Conservation (phyloP, 2,797 vertebrate genomes). For the Lepilemur septentrionalis region DNA sequence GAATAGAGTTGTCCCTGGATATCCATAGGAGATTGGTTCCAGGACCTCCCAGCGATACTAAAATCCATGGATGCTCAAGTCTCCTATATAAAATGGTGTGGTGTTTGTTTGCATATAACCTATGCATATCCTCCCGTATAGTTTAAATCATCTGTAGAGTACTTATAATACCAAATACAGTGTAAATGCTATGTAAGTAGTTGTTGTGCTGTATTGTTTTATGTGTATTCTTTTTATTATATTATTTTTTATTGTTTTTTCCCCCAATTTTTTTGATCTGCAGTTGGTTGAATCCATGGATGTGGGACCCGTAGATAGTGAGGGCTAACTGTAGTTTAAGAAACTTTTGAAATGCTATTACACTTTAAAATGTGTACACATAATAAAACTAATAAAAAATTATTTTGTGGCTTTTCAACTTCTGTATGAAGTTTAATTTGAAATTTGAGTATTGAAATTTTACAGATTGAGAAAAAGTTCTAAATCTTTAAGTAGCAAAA, state of each 20-base stretch:
- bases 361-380: not conserved
- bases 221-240: not conserved
- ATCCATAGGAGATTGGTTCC: not conserved
- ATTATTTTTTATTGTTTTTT: not conserved
- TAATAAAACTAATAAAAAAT: conserved; percentile 7
- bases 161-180: not conserved
- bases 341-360: conserved; percentile 29
- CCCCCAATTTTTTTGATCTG: not conserved
- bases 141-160: not conserved
- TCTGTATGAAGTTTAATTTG: conserved; percentile 8
- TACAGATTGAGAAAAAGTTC: conserved; percentile 12
- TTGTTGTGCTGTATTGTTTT: not conserved
- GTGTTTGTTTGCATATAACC: not conserved
- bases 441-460: conserved; percentile 47
- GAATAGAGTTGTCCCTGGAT: not conserved
- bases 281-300: not conserved
- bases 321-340: not conserved
- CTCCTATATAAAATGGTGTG: not conserved
- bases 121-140: not conserved
- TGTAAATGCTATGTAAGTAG: not conserved
- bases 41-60: not conserved
- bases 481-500: conserved; percentile 26
- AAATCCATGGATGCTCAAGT: not conserved
- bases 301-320: not conserved
- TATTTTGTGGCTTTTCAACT: conserved; percentile 38